These are phyloP conservation scores for Arenicola marina DNA, from an alignment of 2,888 invertebrate species.

Conservation along the genomic window DNA sequence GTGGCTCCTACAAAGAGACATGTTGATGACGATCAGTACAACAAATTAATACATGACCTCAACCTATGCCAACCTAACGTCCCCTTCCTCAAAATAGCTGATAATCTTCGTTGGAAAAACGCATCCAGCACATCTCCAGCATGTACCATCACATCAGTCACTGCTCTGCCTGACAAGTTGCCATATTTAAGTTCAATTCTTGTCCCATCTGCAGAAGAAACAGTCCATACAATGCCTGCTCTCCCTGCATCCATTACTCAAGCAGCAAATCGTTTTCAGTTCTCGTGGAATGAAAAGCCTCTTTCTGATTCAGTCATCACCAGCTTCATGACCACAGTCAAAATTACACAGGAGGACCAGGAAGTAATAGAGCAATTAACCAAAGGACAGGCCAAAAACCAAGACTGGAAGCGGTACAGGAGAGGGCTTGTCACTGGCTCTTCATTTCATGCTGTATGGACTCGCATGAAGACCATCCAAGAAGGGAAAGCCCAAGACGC, in stretches of 20 bases:
- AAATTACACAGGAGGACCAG: not conserved
- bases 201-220: not conserved
- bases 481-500: not conserved
- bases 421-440: not conserved
- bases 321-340: not conserved
- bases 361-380: not conserved
- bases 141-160: not conserved
- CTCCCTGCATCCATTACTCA: not conserved
- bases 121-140: not conserved
- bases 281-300: not conserved
- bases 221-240: not conserved
- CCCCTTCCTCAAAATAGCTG: not conserved
- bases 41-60: not conserved
- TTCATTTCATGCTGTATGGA: not conserved
- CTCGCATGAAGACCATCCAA: not conserved
- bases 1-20: not conserved
- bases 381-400: not conserved
- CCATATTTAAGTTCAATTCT: not conserved
- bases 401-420: not conserved
- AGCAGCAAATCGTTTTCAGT: not conserved
- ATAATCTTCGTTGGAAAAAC: not conserved
- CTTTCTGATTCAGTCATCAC: not conserved
- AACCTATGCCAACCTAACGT: not conserved
- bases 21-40: not conserved
- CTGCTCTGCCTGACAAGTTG: not conserved